Evolutionary conservation across 2,888 invertebrate genomes (phyloP), one percentile per base, ranked within the genome.

Genomic region (Parnassius smintheus): DNA sequence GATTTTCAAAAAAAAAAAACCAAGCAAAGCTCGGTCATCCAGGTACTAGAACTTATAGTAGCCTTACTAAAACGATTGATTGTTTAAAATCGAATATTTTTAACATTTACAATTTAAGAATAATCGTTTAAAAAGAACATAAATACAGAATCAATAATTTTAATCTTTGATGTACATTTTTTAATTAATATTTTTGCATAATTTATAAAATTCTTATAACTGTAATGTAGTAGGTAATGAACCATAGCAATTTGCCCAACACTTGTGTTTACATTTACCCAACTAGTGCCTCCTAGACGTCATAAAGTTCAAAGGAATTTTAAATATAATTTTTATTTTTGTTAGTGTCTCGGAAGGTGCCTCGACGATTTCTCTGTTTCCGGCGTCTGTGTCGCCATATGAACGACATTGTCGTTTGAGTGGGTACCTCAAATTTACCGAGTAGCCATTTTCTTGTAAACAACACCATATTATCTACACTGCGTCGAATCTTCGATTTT

Each of bases 331-430:
- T 35, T 35, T 35, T 72, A 69, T 73, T 73, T 75, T 71, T 70
- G 74, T 71, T 68, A 67, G 69, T 72, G 72, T 71, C 70, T 69
- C 75, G 75, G 76, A 82, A 83, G 75, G 78, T 81, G 81, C 78
- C 80, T 75, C 81, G 82, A 85, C 83, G 69, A 73, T 73, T 78
- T 75, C 74, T 76, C 72, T 85, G 75, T 74, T 81, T 83, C 85
- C 85, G 82, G 68, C 50, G 49, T 57, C 41, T 46, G 45, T 22
- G 25, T 54, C 44, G n/a, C 11, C 46, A 50, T 54, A 56, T 50
- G 13, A 41, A 48, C 42, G 35, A 50, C 52, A 12, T 46, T 44
- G 18, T 42, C 56, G 51, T 50, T 64, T 62, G 63, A 65, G 44
- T 60, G 42, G 10, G n/a, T 11, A 51, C 11, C 13, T 61, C 11